Evolutionary conservation across 2,797 vertebrate species (phyloP).

Genomic region (Hoplostethus mediterraneus): DNA sequence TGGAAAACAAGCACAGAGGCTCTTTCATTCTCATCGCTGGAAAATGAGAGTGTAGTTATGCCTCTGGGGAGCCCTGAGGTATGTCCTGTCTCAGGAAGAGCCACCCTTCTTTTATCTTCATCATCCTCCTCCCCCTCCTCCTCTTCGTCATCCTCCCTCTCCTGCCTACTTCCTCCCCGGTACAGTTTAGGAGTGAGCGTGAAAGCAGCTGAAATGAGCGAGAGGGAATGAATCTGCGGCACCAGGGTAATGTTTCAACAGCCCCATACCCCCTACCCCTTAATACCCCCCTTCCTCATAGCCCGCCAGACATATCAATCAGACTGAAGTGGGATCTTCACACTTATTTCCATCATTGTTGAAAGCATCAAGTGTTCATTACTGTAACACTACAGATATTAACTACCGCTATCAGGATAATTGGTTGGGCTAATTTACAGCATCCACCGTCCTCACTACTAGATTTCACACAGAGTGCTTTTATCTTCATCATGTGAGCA

Average conservation of each 20-base stretch:
- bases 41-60: conserved; percentile 9
- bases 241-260: conserved; percentile 2
- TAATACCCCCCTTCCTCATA: neutral
- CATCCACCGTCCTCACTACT: neutral
- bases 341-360: neutral
- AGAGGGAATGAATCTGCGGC: neutral
- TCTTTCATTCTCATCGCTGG: neutral
- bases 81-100: conserved; percentile 32
- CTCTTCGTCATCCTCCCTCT: neutral
- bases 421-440: conserved; percentile 3
- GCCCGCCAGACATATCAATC: too few relatives aligned
- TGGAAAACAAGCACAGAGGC: neutral
- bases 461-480: conserved; percentile 2
- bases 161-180: neutral
- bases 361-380: conserved; percentile 3
- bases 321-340: too few relatives aligned
- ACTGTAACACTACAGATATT: conserved; percentile 1
- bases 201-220: neutral
- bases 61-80: conserved; percentile 17
- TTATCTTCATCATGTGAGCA: conserved; percentile 7
- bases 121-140: neutral
- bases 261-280: neutral
- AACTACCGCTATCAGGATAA: neutral
- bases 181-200: neutral
- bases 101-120: neutral